Conservation (phyloP, 2,113 vertebrate genomes). For the Corydoras sp. region DNA sequence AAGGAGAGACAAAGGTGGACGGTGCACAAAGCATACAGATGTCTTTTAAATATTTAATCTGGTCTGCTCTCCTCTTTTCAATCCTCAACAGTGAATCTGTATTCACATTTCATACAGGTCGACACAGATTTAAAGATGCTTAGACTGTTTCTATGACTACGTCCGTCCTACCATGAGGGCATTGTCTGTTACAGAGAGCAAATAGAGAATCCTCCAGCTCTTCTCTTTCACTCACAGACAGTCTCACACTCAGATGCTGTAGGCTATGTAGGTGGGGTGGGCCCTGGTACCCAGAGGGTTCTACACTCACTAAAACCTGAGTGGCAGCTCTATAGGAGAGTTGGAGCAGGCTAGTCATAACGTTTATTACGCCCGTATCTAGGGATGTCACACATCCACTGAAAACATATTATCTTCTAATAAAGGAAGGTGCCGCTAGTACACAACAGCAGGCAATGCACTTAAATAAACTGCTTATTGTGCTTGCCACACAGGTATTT, state of each 20-base stretch:
- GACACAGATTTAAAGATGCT: conserved; percentile 17
- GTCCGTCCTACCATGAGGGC: conserved; percentile 31
- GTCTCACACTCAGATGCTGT: conserved; percentile 21
- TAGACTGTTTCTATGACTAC: conserved; percentile 48
- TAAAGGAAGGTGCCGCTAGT: background rate
- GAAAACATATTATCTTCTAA: background rate
- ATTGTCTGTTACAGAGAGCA: conserved; percentile 34
- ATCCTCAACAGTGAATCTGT: conserved; percentile 13
- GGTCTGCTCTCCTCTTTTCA: conserved; percentile 9
- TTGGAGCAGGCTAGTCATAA: background rate
- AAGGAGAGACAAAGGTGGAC: conserved; percentile 12
- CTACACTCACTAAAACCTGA: background rate
- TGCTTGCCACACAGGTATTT: too few species aligned
- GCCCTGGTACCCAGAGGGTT: background rate
- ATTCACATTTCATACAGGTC: conserved; percentile 15
- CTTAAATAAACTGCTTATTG: too few species aligned
- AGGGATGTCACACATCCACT: background rate
- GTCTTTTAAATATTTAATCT: conserved; percentile 37
- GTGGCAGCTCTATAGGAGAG: background rate
- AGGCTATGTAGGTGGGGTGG: conserved; percentile 2
- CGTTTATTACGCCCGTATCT: background rate
- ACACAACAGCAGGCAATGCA: too few species aligned
- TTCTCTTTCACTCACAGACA: conserved; percentile 18
- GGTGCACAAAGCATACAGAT: conserved; percentile 20
- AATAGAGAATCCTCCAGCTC: conserved; percentile 31